These are phyloP conservation scores for Polyommatus iphigenia DNA, from an alignment of 2,888 invertebrate genomes.

Conservation along the genomic window DNA sequence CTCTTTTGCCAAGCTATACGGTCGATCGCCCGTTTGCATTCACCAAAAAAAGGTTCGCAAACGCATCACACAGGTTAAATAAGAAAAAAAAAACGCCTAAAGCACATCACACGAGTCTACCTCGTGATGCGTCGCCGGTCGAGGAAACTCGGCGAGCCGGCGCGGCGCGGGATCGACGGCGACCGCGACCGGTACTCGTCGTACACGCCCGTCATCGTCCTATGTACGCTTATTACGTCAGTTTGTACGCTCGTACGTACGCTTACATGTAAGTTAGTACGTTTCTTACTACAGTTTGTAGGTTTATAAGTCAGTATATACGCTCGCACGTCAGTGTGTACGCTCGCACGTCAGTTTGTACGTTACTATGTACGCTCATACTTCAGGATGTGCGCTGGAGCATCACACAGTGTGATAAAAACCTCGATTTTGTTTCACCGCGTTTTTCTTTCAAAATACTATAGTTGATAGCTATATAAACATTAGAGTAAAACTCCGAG, in stretches of 20 bases:
- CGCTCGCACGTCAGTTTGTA: neutral
- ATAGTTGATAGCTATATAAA: too few species aligned
- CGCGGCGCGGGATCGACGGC: slow-evolving; percentile 94
- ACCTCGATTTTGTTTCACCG: too few species aligned
- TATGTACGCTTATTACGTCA: slow-evolving; percentile 42
- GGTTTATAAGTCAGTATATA: too few species aligned
- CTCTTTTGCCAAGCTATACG: too few species aligned
- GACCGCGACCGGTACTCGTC: slow-evolving; percentile 82
- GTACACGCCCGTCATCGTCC: slow-evolving; percentile 79
- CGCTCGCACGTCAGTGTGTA: neutral
- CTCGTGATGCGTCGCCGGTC: slow-evolving; percentile 97
- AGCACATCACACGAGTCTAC: slow-evolving; percentile 70
- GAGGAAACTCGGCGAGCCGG: slow-evolving; percentile 96
- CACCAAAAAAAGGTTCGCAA: neutral
- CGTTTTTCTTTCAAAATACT: too few species aligned
- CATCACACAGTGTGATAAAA: too few species aligned
- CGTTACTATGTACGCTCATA: neutral
- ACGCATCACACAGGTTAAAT: slow-evolving; percentile 4
- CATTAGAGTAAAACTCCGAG: too few species aligned
- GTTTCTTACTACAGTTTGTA: too few species aligned
- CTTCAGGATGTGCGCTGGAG: neutral
- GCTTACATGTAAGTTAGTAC: too few species aligned
- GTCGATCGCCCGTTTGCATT: neutral
- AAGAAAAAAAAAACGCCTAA: neutral
- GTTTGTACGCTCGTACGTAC: slow-evolving; percentile 34